These are phyloP conservation scores for Solea senegalensis DNA, from an alignment of 2,113 vertebrate species.

Conservation along the genomic window DNA sequence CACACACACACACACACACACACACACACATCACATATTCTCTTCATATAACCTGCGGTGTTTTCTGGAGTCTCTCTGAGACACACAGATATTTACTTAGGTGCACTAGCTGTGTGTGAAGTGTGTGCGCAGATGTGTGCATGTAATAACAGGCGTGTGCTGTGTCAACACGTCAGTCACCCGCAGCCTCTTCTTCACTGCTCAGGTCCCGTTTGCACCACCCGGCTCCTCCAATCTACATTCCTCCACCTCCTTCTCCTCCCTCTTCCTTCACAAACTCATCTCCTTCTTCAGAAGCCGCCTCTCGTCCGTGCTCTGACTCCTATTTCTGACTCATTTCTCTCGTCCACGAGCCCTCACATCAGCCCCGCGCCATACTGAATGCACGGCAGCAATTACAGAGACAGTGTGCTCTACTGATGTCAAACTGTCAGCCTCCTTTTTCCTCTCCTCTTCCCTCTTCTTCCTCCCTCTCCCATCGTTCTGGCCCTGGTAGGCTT, in stretches of 20 bases:
- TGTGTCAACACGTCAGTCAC: conserved; percentile 69
- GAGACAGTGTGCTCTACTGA: conserved; percentile 54
- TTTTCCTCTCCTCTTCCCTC: conserved; percentile 10
- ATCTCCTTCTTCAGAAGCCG: conserved; percentile 34
- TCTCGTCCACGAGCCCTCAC: conserved; percentile 25
- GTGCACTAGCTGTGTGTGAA: conserved; percentile 37
- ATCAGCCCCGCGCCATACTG: conserved; percentile 16
- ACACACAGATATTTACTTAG: conserved; percentile 42
- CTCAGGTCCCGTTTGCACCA: conserved; percentile 4
- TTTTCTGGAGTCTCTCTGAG: conserved; percentile 27
- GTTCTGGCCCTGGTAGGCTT: conserved; percentile 49
- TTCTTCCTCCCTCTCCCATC: conserved; percentile 5
- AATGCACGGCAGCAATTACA: conserved; percentile 69
- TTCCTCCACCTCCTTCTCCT: conserved; percentile 19
- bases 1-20: conserved; percentile 8
- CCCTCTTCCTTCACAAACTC: conserved; percentile 3
- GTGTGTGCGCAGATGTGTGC: conserved; percentile 1
- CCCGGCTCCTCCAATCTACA: conserved; percentile 7
- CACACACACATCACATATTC: conserved; percentile 10
- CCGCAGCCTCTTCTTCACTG: conserved; percentile 18
- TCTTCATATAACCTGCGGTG: conserved; percentile 25
- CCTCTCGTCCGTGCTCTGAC: conserved; percentile 11
- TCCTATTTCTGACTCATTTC: conserved; percentile 46
- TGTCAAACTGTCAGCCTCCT: conserved; percentile 75
- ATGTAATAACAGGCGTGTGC: conserved; percentile 54